Conservation (phyloP, 1,140 invertebrate genomes). For the Solenopsis invicta region DNA sequence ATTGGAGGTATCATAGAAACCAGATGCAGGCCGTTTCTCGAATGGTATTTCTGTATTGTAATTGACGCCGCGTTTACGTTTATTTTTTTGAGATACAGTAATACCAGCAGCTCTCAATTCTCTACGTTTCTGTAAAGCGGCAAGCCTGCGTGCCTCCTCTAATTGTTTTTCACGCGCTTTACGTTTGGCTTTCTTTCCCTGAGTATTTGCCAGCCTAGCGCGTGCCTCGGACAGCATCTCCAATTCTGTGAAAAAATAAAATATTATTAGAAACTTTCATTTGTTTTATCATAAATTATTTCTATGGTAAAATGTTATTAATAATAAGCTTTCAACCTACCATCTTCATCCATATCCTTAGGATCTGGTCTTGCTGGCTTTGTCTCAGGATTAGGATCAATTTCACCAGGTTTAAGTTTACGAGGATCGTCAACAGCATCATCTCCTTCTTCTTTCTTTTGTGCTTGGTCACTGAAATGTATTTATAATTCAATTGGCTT, state of each 20-base stretch:
- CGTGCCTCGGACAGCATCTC: conserved; percentile 99
- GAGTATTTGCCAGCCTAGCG: conserved; percentile 99
- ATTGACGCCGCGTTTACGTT: conserved; percentile 95
- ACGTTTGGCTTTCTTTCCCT: conserved; percentile 99
- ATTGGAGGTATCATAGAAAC: conserved; percentile 97
- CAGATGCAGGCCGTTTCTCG: conserved; percentile 96
- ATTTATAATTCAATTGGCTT: conserved; percentile 31
- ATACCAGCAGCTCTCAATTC: conserved; percentile 99
- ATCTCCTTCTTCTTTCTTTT: conserved; percentile 98
- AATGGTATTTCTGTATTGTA: conserved; percentile 99
- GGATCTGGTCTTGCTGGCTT: conserved; percentile 99
- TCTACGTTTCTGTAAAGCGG: conserved; percentile 98
- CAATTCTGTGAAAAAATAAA: conserved; percentile 89
- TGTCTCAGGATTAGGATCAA: conserved; percentile 99
- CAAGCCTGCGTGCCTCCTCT: conserved; percentile 98
- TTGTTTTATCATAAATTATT: conserved; percentile 31
- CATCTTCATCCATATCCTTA: conserved; percentile 99
- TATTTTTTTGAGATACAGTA: conserved; percentile 91
- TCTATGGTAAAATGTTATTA: conserved; percentile 18
- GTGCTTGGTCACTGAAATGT: conserved; percentile 96
- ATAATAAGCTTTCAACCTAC: conserved; percentile 85
- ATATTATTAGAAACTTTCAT: conserved; percentile 51
- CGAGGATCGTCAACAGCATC: conserved; percentile 97
- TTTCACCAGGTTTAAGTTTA: conserved; percentile 99
- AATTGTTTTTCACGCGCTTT: conserved; percentile 99